Conservation (phyloP, 2,888 invertebrate species). For the Cryptus armator region DNA sequence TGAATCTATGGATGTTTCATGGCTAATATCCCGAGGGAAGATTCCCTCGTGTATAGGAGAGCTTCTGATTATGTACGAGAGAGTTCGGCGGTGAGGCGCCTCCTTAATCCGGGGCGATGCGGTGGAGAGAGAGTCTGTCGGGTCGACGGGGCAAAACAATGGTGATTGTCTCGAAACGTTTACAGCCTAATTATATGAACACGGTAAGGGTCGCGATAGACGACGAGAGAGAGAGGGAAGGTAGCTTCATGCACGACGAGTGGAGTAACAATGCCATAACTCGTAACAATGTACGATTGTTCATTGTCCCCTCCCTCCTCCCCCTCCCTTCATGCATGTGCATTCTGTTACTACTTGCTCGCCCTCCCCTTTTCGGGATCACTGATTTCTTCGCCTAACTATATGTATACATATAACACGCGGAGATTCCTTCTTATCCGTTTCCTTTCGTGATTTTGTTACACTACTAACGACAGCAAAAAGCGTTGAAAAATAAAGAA, state of each 20-base stretch:
- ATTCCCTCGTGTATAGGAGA: conserved; percentile 8
- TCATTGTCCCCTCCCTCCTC: conserved; percentile 81
- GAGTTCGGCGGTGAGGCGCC: conserved; percentile 41
- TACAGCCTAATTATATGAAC: conserved; percentile 86
- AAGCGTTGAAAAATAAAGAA: background rate
- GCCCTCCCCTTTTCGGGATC: conserved; percentile 56
- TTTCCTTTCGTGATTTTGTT: conserved; percentile 8
- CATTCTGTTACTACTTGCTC: conserved; percentile 71
- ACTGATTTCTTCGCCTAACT: conserved; percentile 61
- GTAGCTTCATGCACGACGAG: conserved; percentile 56
- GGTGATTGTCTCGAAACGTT: conserved; percentile 85
- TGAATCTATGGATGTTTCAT: background rate
- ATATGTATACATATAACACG: background rate
- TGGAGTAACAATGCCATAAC: conserved; percentile 85
- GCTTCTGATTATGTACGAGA: conserved; percentile 40
- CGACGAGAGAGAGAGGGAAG: conserved; percentile 28
- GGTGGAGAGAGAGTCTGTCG: conserved; percentile 58
- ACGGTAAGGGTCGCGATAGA: conserved; percentile 76
- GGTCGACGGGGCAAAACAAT: conserved; percentile 79
- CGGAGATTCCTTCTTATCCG: conserved; percentile 11
- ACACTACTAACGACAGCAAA: conserved; percentile 13
- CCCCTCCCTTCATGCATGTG: conserved; percentile 74
- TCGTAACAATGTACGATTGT: conserved; percentile 85
- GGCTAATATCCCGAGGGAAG: conserved; percentile 23
- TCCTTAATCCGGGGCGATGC: conserved; percentile 67